Base-by-base conservation (phyloP, 2,888 invertebrate species). In the Chirona hameri region DNA sequence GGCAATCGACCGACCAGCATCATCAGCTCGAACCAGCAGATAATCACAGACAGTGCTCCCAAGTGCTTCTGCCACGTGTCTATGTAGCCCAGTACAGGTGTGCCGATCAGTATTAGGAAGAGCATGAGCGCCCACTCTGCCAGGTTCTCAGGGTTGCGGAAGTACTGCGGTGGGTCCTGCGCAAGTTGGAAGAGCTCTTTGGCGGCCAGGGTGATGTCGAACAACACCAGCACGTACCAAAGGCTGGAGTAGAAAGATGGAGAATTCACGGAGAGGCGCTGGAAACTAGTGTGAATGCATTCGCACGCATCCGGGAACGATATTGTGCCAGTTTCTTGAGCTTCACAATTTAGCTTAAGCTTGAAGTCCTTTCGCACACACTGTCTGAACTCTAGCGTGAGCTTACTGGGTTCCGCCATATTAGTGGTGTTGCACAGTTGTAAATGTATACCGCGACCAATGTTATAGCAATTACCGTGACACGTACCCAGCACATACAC, bases 1-100 rank as follows among this genome's bases (percentile, higher is more conserved):
- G 95, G 95, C 88, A 95, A 95, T 83, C 95, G 90, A 39, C 95
- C 95, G 27, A 95, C 92, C 48, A 95, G 91, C 91, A 95, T 93
- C 94, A 95, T 94, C 27, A 95, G 88, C 87, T 95, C 94, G 14
- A 94, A 87, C 95, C 95, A 95, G 69, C 93, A 92, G 82, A 95
- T 89, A 84, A 95, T 92, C 86, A 95, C 92, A 0, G 94, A 93
- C 27, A 95, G 94, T 18, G 94, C 95, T 0, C 94, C 95, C 0
- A 93, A 90, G 86, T 95, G 94, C 87, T 94, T 92, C 86, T 94
- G 94, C 94, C 94, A 94, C 79, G 90, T 87, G 87, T 94, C 94
- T 0, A 92, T 92, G 85, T 91, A 82, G 15, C 83, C 80, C 10
- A 82, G 82, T 1, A 83, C 82, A 4, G 82, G 72, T 3, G 83